Evolutionary conservation across 1,140 invertebrate species (phyloP).

Genomic region (Drosophila pachea): DNA sequence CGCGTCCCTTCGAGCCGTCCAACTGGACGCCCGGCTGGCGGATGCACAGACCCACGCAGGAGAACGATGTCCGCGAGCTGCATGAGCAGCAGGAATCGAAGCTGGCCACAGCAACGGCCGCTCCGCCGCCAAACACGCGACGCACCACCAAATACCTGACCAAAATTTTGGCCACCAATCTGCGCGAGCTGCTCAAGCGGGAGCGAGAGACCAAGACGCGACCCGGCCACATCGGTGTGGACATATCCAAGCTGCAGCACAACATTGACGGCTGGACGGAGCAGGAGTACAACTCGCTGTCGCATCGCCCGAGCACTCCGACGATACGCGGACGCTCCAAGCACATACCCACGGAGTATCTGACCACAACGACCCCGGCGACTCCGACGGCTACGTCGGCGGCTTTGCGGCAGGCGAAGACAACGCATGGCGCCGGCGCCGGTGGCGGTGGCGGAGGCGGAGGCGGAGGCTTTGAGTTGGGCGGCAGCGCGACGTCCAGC

Average conservation of each 20-base stretch:
- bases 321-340: conserved; percentile 83
- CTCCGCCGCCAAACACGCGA: conserved; percentile 55
- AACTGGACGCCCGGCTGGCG: conserved; percentile 41
- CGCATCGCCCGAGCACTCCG: conserved; percentile 80
- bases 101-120: conserved; percentile 58
- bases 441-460: no score
- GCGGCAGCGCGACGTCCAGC: conserved; percentile 52
- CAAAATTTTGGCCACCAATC: conserved; percentile 76
- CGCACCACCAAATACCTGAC: conserved; percentile 66
- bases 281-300: conserved; percentile 84
- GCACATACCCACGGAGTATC: conserved; percentile 87
- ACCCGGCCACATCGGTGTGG: conserved; percentile 80
- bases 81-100: conserved; percentile 79
- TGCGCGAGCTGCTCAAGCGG: conserved; percentile 65
- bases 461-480: conserved; percentile 62
- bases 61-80: conserved; percentile 62
- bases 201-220: conserved; percentile 62
- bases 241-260: conserved; percentile 86
- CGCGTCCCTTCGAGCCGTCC: conserved; percentile 80
- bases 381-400: conserved; percentile 42
- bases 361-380: conserved; percentile 81
- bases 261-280: conserved; percentile 92
- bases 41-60: conserved; percentile 43
- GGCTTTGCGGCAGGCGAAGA: conserved; percentile 66
- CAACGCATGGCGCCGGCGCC: conserved; percentile 53